Evolutionary conservation across 2,113 vertebrate genomes (phyloP).

Genomic region (Anolis carolinensis): DNA sequence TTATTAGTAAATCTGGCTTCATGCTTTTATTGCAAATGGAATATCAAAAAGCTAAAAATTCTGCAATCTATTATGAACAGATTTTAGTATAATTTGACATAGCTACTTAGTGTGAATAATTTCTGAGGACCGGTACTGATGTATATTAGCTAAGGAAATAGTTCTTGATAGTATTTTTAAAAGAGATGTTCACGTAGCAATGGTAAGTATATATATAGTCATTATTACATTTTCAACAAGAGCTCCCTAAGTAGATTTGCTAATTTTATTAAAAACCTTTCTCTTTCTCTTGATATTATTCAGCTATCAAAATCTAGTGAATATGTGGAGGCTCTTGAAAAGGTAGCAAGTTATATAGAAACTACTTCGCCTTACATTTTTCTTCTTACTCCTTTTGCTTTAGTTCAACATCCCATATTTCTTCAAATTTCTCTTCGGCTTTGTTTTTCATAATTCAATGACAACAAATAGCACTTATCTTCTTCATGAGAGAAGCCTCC

Average conservation of each 20-base stretch:
- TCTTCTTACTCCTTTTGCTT: not conserved
- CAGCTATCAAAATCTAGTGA: not conserved
- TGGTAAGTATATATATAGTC: not conserved
- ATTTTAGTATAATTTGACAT: slow-evolving; percentile 16
- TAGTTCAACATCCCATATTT: not conserved
- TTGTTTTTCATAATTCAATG: not conserved
- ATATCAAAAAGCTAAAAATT: slow-evolving; percentile 21
- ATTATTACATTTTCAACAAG: too few species aligned
- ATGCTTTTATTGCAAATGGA: slow-evolving; percentile 40
- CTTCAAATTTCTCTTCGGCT: not conserved
- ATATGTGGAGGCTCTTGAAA: not conserved
- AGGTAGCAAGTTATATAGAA: not conserved
- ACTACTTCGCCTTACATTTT: not conserved
- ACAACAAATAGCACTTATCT: not conserved
- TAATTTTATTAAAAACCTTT: not conserved
- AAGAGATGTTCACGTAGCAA: not conserved
- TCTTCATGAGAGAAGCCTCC: too few species aligned
- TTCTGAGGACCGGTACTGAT: not conserved
- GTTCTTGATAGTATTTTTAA: not conserved
- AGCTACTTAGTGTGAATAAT: not conserved
- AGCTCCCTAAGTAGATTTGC: not conserved
- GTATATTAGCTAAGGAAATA: not conserved
- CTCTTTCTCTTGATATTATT: not conserved
- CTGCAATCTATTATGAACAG: not conserved
- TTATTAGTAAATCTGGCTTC: slow-evolving; percentile 58